A percentile compares a stretch with the other conserved stretches of the same genome.
phyloP scores from a whole-genome alignment of 2,797 vertebrate genomes.

The Holocentrus rufus region DNA sequence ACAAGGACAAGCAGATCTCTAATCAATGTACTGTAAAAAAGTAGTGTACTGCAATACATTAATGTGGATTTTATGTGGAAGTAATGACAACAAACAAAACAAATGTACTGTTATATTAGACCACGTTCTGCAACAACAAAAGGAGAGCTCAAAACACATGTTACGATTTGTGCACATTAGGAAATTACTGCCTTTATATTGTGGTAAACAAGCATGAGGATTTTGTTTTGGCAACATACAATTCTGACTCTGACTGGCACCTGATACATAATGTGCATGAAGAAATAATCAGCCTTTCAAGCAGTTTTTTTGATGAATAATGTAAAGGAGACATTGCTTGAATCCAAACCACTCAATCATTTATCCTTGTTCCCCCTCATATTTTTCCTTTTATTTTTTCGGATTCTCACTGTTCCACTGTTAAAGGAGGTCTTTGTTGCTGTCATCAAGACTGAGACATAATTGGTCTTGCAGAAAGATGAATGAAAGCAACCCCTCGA shows the following conservation, averaged over 20 bases:
- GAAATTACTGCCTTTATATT: conserved; percentile 21
- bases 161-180: neutral
- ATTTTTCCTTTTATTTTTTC: neutral
- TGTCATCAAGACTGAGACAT: neutral
- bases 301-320: neutral
- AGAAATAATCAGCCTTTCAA: too few relatives aligned
- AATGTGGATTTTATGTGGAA: neutral
- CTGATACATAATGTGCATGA: too few relatives aligned
- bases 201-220: conserved; percentile 20
- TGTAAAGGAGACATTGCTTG: neutral
- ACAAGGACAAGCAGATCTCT: conserved; percentile 45
- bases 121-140: neutral
- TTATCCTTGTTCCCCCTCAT: too few relatives aligned
- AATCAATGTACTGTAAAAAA: conserved; percentile 15
- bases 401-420: neutral
- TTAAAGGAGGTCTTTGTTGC: neutral
- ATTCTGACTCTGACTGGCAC: too few relatives aligned
- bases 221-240: neutral
- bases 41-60: neutral
- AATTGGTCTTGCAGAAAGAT: too few relatives aligned
- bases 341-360: too few relatives aligned
- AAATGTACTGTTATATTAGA: conserved; percentile 4
- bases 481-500: neutral
- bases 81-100: neutral
- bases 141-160: neutral